Evolutionary conservation across 2,113 vertebrate genomes (phyloP).

Genomic region (Asarcornis scutulata): DNA sequence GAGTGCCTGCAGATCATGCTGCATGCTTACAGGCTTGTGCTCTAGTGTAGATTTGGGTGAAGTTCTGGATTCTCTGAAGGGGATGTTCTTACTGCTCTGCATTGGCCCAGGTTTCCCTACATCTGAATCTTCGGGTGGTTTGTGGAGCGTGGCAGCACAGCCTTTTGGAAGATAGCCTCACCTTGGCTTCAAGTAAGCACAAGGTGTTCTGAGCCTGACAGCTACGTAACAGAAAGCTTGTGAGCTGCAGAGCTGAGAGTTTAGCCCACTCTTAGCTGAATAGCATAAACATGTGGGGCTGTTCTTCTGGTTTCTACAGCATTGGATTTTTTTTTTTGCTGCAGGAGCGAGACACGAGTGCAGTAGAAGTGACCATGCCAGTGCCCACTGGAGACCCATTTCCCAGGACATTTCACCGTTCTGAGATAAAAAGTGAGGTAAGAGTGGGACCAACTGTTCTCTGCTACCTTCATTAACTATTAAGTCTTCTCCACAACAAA

Average conservation of each 20-base stretch:
- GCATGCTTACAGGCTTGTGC: neutral
- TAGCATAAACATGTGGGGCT: neutral
- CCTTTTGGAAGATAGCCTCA: neutral
- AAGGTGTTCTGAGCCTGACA: neutral
- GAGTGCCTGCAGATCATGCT: neutral
- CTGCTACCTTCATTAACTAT: neutral
- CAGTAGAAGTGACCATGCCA: conserved; percentile 82
- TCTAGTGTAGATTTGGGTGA: neutral
- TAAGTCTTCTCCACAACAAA: neutral
- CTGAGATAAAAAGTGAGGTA: conserved; percentile 84
- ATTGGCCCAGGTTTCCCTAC: neutral
- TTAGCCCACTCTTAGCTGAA: neutral
- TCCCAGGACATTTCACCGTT: conserved; percentile 88
- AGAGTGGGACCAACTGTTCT: neutral
- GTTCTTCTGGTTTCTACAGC: neutral
- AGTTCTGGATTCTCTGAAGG: neutral
- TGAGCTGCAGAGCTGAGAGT: neutral
- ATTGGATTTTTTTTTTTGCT: conserved; percentile 10
- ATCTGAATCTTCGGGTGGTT: neutral
- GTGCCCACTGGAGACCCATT: conserved; percentile 85
- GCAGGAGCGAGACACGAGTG: conserved; percentile 91
- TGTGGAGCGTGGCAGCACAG: neutral
- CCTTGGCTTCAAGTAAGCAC: neutral
- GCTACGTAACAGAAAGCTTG: neutral
- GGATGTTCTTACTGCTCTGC: neutral